Evolutionary conservation across 2,888 invertebrate genomes (phyloP), one percentile per base, ranked within the genome.

Genomic region (Sinohyriopsis cumingii): DNA sequence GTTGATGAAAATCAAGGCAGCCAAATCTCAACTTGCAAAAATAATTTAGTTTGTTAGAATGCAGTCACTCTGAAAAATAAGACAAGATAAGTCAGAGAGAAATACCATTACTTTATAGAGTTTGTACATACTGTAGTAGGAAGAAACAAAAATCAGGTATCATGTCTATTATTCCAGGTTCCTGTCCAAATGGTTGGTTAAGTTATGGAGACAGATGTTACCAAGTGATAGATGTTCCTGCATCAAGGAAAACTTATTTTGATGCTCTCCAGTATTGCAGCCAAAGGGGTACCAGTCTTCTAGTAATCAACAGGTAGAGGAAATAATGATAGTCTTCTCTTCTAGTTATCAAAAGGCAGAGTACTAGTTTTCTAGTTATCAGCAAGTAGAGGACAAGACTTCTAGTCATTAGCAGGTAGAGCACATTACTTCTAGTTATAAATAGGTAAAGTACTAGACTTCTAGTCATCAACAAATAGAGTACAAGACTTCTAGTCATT

Each of bases 111-210:
- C 45, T 45, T 45, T 45, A 45, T 45, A n/a, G 19, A 63, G 4
- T 20, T 53, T 18, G 33, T 33, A 33, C 33, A 33, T 33, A 33
- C 1, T n/a, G n/a, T n/a, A n/a, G n/a, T 33, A 33, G 33, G 33
- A 33, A 33, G 33, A 33, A 33, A 33, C 7, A 7, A 33, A 63
- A 55, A 25, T n/a, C 55, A 61, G 45, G 7, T 12, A 3, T 61
- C 28, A n/a, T n/a, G 9, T 28, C 5, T 5, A 20, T 28, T 24
- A 22, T 61, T 66, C 9, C 65, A 83, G 83, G 83, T n/a, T 74
- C 77, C 0, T 83, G 83, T 70, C 80, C 78, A 0, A 67, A 65
- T 24, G 83, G 83, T 0, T 84, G 83, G 83, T 62, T 76, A n/a
- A 72, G 72, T 59, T 75, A 81, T 66, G 65, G 63, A 1, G 81